Base-by-base conservation (phyloP, 1,140 invertebrate species). In the Drosophila littoralis region DNA sequence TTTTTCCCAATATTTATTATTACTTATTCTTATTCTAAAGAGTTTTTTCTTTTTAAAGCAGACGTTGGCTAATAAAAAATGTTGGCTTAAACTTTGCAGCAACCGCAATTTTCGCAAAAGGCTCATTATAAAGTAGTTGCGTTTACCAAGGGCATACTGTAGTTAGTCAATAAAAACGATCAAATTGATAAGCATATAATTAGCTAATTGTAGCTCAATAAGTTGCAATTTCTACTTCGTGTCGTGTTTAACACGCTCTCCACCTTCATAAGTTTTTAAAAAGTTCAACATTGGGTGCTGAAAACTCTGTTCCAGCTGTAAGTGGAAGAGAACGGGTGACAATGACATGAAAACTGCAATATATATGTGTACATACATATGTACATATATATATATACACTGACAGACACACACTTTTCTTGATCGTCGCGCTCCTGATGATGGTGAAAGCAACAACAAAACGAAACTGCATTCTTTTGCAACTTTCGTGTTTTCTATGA, bases 341-440 rank as follows among this genome's bases (percentile, higher is more conserved):
- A 59, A 46, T 17, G 57, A 7, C 32, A 45, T 59, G 42, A 59
- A 46, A 59, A 59, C 13, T 46, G 32, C 57, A 59, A 28, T n/a
- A 46, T 46, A 46, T 28, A 12, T 40, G 22, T 38, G n/a, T 51
- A 13, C 13, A 6, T 50, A 6, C 1, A 32, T 50, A 13, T n/a
- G n/a, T 17, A 55, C 13, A 33, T 50, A 50, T 52, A 36, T 15
- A 35, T 51, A 9, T 15, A 46, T 15, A 28, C 4, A 28, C 22
- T 5, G 22, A 22, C 13, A 7, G 6, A 42, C 10, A 46, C 13
- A 32, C 6, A 33, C 7, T 42, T 42, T 40, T 28, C 28, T 40
- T 58, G 55, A 22, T 45, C 55, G 42, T 55, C 32, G 38, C 8
- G 38, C 42, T 45, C 13, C 28, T 46, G 28, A 35, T 28, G 54